Base-by-base conservation (phyloP, 1,140 invertebrate genomes). In the Muscidifurax raptorellus region DNA sequence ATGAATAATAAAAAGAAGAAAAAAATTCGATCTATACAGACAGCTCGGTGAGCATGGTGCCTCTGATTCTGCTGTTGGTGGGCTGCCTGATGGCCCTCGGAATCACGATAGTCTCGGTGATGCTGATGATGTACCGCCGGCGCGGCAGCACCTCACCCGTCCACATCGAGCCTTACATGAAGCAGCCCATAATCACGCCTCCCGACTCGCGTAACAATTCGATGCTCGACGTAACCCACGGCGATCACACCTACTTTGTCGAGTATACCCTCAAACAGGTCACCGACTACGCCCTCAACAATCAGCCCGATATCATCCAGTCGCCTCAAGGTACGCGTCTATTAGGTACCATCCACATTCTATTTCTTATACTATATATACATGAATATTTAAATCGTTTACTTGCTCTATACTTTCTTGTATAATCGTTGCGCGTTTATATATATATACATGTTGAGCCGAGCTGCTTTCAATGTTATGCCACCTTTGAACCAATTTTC, bases 61-160 rank as follows among this genome's bases (percentile, higher is more conserved):
- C 95, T 12, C 88, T 96, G 44, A 94, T 95, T 64, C 92, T 95
- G 32, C 90, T 95, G 40, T 89, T 95, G 22, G 94, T 95, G 36
- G 95, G 95, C 13, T 94, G 94, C 25, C 87, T 96, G 4, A 91
- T 96, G 82, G 95, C 94, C 3, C 90, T 96, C n/a, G 94, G 94
- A 77, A 93, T 95, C 69, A 95, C 94, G 7, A 93, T 95, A 13
- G 90, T 96, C 1, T 94, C 95, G 36, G 94, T 96, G 71, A 94
- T 95, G 83, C 92, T 96, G 22, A 89, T 92, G 89, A 90, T 93
- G 90, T 93, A 93, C 72, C 90, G 92, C 81, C 90, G 92, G 22
- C 91, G 92, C 12, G 91, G 92, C 9, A 91, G 90, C 27, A 93
- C 92, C n/a, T 93, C 92, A 4, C 92, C 92, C 2, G 92, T 93